Percentiles rank a stretch among this genome's conserved stretches.
phyloP scores from a whole-genome alignment of 2,888 invertebrate genomes.

The Orthosia gothica region DNA sequence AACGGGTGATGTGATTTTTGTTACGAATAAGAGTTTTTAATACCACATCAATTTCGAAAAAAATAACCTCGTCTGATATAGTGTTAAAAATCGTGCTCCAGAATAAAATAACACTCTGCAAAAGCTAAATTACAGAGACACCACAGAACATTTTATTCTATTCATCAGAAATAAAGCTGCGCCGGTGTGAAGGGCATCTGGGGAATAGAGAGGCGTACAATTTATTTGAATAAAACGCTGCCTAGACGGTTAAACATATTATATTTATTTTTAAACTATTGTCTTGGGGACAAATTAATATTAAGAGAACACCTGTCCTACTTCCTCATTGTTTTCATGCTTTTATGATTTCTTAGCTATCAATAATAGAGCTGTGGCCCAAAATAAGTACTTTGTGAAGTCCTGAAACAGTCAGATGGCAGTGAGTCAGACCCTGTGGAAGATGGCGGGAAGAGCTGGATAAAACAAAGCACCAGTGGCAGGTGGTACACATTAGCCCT shows the following conservation, averaged over 20 bases:
- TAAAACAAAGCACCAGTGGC: background rate
- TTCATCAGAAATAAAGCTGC: conserved; percentile 44
- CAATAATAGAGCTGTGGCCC: background rate
- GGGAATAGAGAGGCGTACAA: conserved; percentile 35
- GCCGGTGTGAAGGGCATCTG: conserved; percentile 45
- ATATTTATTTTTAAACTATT: conserved; percentile 25
- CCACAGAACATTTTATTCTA: conserved; percentile 40
- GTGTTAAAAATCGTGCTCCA: background rate
- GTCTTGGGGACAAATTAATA: background rate
- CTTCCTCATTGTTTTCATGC: background rate
- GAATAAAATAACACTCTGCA: background rate
- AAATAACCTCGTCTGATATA: background rate
- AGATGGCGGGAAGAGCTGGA: background rate
- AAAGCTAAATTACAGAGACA: conserved; percentile 9
- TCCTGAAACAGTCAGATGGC: background rate
- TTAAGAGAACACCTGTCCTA: background rate
- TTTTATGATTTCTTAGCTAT: background rate
- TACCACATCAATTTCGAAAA: background rate
- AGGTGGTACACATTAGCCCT: background rate
- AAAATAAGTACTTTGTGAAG: background rate
- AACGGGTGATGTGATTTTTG: background rate
- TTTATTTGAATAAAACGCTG: conserved; percentile 38
- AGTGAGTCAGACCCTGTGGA: background rate
- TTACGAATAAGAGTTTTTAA: background rate
- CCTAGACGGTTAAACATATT: conserved; percentile 27